Evolutionary conservation across 2,113 vertebrate genomes (phyloP).

Genomic region (Eulemur macaco): DNA sequence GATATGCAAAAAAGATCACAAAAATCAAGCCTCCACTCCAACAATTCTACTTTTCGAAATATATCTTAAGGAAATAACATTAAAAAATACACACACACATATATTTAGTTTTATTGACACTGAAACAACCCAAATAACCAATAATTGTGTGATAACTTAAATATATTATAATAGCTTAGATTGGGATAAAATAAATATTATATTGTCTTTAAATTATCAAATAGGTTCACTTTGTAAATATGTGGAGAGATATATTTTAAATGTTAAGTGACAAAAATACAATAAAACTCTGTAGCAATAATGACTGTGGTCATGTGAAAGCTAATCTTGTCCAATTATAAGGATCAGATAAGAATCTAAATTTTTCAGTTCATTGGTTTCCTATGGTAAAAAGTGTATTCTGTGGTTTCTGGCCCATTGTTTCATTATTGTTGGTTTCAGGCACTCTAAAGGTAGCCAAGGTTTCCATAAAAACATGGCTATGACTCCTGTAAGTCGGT

Average conservation of each 20-base stretch:
- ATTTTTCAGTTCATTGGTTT: neutral
- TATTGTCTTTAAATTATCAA: slow-evolving; percentile 10
- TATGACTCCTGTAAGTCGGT: neutral
- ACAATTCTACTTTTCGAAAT: slow-evolving; percentile 10
- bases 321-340: neutral
- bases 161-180: neutral
- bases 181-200: neutral
- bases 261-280: slow-evolving; percentile 7
- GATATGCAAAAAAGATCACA: neutral
- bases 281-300: neutral
- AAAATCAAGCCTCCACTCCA: neutral
- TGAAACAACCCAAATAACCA: neutral
- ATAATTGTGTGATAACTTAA: neutral
- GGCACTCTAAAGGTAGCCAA: neutral
- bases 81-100: neutral
- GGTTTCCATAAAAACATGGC: neutral
- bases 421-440: neutral
- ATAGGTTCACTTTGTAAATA: neutral
- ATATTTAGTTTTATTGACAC: neutral
- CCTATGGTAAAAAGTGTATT: neutral
- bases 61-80: neutral
- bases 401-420: neutral
- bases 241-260: neutral
- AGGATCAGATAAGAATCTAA: neutral
- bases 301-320: neutral